Conservation (phyloP, 2,888 invertebrate species). For the Orgyia antiqua region DNA sequence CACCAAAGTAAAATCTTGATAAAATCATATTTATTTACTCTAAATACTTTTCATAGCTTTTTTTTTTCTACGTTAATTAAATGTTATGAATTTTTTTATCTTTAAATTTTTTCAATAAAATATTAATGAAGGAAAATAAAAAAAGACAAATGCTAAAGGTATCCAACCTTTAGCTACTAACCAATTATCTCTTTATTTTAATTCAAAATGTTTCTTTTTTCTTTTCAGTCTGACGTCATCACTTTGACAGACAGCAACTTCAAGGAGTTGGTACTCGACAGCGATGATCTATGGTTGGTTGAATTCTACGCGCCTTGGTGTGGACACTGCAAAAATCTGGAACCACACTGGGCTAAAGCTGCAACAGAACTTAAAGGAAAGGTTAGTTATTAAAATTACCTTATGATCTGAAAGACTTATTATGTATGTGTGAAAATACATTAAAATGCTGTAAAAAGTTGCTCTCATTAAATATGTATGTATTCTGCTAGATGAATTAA, state of each 20-base stretch:
- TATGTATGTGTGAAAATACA: too few species aligned
- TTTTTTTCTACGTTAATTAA: too few species aligned
- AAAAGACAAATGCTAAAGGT: constrained; percentile 3
- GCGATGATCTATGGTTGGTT: constrained; percentile 97
- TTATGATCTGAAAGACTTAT: too few species aligned
- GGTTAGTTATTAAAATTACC: constrained; percentile 71
- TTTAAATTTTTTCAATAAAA: too few species aligned
- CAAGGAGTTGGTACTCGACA: constrained; percentile 91
- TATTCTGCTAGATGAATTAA: too few species aligned
- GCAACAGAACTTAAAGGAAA: constrained; percentile 97
- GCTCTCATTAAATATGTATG: too few species aligned
- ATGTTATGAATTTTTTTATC: too few species aligned
- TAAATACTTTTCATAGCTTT: too few species aligned
- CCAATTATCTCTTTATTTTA: constrained; percentile 1
- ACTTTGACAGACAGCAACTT: constrained; percentile 98
- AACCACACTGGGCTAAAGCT: constrained; percentile 97
- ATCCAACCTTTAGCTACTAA: constrained; percentile 2
- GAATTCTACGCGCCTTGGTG: constrained; percentile 99
- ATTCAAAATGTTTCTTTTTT: constrained; percentile 3
- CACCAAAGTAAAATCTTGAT: too few species aligned
- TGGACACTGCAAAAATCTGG: constrained; percentile 97
- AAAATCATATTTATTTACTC: too few species aligned
- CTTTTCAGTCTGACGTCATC: constrained; percentile 81
- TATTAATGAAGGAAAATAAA: too few species aligned
- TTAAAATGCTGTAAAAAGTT: too few species aligned